These are phyloP conservation scores for Ondatra zibethicus DNA, from an alignment of 2,113 vertebrate genomes.

Conservation along the genomic window DNA sequence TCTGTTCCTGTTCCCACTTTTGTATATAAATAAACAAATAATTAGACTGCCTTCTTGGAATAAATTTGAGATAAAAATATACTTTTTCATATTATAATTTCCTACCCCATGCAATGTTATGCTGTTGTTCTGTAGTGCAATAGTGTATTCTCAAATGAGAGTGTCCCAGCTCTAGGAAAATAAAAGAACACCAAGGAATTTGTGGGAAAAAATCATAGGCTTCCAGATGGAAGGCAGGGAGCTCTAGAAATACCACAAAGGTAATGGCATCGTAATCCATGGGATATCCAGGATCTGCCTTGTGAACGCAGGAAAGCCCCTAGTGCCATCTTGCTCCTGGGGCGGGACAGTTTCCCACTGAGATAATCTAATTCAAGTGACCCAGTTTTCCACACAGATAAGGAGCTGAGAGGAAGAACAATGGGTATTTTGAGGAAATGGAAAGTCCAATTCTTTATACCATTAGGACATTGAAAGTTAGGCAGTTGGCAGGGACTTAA, in stretches of 20 bases:
- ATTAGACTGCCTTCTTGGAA: background rate
- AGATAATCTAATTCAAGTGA: background rate
- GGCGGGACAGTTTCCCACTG: background rate
- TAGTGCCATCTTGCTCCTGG: background rate
- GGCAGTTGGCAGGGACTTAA: background rate
- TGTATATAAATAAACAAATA: constrained; percentile 4
- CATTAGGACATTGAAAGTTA: background rate
- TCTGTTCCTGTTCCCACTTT: background rate
- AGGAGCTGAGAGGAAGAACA: background rate
- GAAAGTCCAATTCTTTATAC: background rate
- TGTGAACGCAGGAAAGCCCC: background rate
- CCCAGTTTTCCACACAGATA: background rate
- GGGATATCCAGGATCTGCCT: background rate
- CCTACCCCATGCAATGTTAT: background rate
- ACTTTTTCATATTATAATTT: background rate
- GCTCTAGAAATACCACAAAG: background rate
- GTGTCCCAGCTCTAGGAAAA: background rate
- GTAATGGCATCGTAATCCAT: background rate
- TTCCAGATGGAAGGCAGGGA: background rate
- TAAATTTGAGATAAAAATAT: constrained; percentile 1
- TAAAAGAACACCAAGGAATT: background rate
- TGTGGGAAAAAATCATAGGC: background rate
- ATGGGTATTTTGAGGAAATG: background rate
- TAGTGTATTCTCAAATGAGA: background rate
- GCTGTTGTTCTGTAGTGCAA: background rate